Percentiles rank a stretch among this genome's conserved stretches.
phyloP scores from a whole-genome alignment of 1,140 invertebrate genomes.

The Mycetomoellerius zeteki region DNA sequence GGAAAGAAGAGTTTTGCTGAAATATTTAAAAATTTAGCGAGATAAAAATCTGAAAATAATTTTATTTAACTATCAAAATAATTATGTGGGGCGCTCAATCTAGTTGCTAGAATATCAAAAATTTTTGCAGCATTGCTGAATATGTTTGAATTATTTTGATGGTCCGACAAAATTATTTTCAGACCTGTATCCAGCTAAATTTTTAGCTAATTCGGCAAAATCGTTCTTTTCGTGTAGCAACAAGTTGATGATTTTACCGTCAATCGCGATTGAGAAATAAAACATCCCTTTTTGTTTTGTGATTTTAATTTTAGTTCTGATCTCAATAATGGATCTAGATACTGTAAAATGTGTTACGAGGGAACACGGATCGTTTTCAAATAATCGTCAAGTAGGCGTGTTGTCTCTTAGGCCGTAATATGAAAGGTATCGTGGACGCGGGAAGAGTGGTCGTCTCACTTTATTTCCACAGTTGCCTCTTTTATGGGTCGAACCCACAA shows the following conservation, averaged over 20 bases:
- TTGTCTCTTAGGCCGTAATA: constrained; percentile 66
- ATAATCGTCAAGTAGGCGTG: constrained; percentile 67
- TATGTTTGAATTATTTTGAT: too few species aligned
- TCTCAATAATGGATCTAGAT: constrained; percentile 40
- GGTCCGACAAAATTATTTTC: too few species aligned
- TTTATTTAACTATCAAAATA: too few species aligned
- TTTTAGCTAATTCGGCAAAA: too few species aligned
- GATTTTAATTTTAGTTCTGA: constrained; percentile 15
- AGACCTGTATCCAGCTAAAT: too few species aligned
- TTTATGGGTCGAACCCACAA: constrained; percentile 68
- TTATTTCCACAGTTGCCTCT: constrained; percentile 66
- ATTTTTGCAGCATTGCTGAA: too few species aligned
- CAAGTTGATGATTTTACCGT: neutral
- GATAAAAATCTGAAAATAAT: too few species aligned
- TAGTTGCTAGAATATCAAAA: too few species aligned
- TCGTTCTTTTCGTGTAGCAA: too few species aligned
- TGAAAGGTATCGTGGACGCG: constrained; percentile 35
- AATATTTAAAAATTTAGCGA: too few species aligned
- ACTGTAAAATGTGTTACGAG: neutral
- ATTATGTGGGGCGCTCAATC: too few species aligned
- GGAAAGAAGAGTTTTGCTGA: too few species aligned
- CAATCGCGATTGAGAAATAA: neutral
- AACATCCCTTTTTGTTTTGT: neutral
- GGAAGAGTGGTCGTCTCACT: constrained; percentile 59
- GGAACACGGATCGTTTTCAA: constrained; percentile 27